Evolutionary conservation across 2,888 invertebrate species (phyloP), one percentile per base, ranked within the genome.

Genomic region (Sinotaia quadrata): DNA sequence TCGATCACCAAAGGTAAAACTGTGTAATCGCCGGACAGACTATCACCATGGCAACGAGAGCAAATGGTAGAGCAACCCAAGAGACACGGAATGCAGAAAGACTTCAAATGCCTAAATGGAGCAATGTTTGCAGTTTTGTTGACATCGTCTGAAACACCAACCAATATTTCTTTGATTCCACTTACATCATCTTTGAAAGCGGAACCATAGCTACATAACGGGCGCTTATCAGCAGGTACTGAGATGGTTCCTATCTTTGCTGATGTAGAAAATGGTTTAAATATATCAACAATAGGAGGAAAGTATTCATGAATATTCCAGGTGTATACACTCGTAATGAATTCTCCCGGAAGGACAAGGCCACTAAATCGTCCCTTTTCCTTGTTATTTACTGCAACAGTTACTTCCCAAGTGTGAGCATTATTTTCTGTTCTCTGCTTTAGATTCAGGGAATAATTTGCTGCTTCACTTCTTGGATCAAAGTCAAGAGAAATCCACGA

Each of bases 381-480:
- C 18, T 77, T 71, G 8, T 72, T 74, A 47, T 77, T 79, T 7
- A 81, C 71, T 49, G 49, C 67, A 0, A 81, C 74, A 4, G 66
- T 68, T 10, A 80, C 71, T 24, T 54, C 66, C 49, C 80, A 81
- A 7, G 67, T 63, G 4, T 67, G 69, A 36, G 76, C 27, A 1
- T 71, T 69, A 15, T 69, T 60, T 51, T 74, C 74, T 24, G 57
- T n/a, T 18, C 51, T 29, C 27, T 10, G 33, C 18, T 18, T 12
- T 21, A 63, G 36, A 21, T 21, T 63, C 18, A 63, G 29, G 37
- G 31, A 41, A 41, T 63, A 63, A 18, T 63, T 31, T 3, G 54
- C 54, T 1, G 36, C 8, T 4, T 4, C n/a, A 15, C n/a, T 21
- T 5, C 31, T 36, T 2, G 54, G 54, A 27, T 54, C 31, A 29